Conservation (phyloP, 1,140 invertebrate genomes). For the Mamestra configurata region DNA sequence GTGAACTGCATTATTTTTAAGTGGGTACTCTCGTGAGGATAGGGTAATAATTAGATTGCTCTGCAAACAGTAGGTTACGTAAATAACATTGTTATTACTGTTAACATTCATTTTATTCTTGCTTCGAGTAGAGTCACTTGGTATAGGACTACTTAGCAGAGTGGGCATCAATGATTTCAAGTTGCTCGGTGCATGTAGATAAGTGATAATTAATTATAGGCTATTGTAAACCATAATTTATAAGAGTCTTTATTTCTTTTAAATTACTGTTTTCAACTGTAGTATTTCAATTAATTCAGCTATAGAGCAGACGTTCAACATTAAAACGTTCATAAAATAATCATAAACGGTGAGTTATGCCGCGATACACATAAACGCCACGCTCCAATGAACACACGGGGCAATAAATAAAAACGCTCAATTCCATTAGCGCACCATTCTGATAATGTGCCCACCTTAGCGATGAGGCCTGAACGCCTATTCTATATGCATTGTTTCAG, state of each 20-base stretch:
- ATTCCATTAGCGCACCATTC: constrained; percentile 72
- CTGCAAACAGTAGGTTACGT: neutral
- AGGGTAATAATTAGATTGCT: constrained; percentile 4
- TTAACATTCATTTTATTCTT: neutral
- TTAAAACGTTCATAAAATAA: constrained; percentile 51
- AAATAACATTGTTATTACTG: neutral
- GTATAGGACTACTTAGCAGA: neutral
- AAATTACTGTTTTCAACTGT: neutral
- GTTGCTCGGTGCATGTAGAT: neutral
- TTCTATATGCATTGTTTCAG: constrained; percentile 66
- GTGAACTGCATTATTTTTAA: constrained; percentile 49
- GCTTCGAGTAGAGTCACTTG: neutral
- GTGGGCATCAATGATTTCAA: neutral
- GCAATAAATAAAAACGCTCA: constrained; percentile 75
- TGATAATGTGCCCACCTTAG: constrained; percentile 74
- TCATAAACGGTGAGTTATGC: constrained; percentile 67
- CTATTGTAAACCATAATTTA: neutral
- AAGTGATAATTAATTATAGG: neutral
- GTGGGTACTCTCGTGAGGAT: constrained; percentile 2
- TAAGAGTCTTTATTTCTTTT: constrained; percentile 2
- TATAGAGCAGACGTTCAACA: constrained; percentile 22
- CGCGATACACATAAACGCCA: constrained; percentile 54
- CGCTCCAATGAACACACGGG: constrained; percentile 59
- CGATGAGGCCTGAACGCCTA: constrained; percentile 49
- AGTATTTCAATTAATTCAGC: constrained; percentile 26